phyloP scores from a whole-genome alignment of 2,113 vertebrate genomes.

The Salminus brasiliensis region DNA sequence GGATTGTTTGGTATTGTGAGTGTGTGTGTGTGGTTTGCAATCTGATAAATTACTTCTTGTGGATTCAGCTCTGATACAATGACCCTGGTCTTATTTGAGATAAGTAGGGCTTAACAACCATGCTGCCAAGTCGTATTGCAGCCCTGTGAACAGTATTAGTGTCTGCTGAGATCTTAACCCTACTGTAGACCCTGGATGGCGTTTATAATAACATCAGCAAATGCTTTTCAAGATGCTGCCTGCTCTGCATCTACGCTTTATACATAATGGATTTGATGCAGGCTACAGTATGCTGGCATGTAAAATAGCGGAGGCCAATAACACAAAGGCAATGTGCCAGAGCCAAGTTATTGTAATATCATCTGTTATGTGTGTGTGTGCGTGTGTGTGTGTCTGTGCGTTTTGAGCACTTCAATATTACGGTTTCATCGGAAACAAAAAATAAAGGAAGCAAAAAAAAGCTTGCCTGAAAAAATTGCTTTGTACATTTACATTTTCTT shows the following conservation, averaged over 20 bases:
- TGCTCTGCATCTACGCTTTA: not conserved
- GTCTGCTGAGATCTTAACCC: constrained; percentile 9
- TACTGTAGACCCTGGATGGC: not conserved
- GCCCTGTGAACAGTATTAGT: not conserved
- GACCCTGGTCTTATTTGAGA: not conserved
- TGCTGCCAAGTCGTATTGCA: not conserved
- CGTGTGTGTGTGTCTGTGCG: not conserved
- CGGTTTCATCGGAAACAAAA: constrained; percentile 33
- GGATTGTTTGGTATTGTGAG: not conserved
- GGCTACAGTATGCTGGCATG: constrained; percentile 31
- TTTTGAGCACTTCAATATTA: constrained; percentile 28
- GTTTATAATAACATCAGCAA: constrained; percentile 24
- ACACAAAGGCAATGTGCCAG: constrained; percentile 36
- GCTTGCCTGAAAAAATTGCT: constrained; percentile 36
- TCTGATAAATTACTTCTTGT: not conserved
- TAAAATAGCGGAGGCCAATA: constrained; percentile 33
- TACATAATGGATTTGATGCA: constrained; percentile 31
- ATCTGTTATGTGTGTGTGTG: constrained; percentile 20
- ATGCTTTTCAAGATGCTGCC: constrained; percentile 30
- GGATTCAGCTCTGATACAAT: not conserved
- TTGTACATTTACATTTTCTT: constrained; percentile 46
- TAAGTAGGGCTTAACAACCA: not conserved
- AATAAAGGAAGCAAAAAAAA: not conserved
- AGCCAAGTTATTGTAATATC: constrained; percentile 25
- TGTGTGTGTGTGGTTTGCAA: too few relatives aligned